A percentile compares a stretch with the other conserved stretches of the same genome.
Conservation (phyloP, 2,797 vertebrate genomes). For the Leucoraja ocellata region DNA sequence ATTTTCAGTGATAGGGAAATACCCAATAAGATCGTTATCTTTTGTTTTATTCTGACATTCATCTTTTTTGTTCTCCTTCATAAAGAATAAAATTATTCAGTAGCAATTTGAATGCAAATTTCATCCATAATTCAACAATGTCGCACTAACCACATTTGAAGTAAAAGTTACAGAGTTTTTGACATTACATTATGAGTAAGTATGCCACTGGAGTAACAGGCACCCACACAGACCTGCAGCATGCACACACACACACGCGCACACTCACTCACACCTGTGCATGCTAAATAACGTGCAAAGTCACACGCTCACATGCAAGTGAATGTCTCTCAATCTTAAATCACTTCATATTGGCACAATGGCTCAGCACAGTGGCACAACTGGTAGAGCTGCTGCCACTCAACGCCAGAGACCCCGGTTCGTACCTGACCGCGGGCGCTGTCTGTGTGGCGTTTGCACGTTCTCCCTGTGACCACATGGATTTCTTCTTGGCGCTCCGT, state of each 20-base stretch:
- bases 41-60: neutral
- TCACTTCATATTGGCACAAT: too few species aligned
- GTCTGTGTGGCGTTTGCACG: too few species aligned
- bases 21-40: neutral
- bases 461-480: too few species aligned
- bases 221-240: neutral
- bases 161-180: neutral
- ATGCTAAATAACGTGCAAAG: too few species aligned
- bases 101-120: neutral
- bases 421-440: too few species aligned
- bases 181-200: constrained; percentile 7
- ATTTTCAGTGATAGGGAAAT: neutral
- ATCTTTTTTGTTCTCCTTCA: constrained; percentile 1
- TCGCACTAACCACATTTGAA: neutral
- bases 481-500: too few species aligned
- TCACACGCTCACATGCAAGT: too few species aligned
- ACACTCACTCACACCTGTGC: too few species aligned
- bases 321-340: neutral
- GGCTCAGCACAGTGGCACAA: too few species aligned
- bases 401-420: too few species aligned
- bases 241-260: neutral
- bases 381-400: too few species aligned
- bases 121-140: constrained; percentile 10
- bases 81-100: neutral
- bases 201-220: neutral